A percentile compares a stretch with the other conserved stretches of the same genome.
phyloP scores from a whole-genome alignment of 2,113 vertebrate species.

The Saimiri boliviensis region DNA sequence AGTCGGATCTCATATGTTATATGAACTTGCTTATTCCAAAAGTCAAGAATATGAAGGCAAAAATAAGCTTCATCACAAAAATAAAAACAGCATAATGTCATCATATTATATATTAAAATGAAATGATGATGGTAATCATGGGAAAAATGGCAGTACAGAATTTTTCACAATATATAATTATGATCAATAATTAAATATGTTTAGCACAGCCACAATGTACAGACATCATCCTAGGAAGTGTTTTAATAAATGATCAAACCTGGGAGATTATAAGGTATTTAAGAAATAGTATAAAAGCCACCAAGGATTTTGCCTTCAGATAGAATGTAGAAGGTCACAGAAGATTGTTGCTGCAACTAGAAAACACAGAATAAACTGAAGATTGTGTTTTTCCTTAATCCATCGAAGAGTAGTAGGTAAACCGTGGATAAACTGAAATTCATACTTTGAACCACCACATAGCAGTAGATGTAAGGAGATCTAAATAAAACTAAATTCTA shows the following conservation, averaged over 20 bases:
- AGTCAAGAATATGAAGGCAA: neutral
- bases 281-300: neutral
- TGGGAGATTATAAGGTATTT: neutral
- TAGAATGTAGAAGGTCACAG: neutral
- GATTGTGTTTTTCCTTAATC: neutral
- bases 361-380: neutral
- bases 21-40: neutral
- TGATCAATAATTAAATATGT: neutral
- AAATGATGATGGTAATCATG: neutral
- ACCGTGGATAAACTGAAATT: neutral
- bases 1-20: neutral
- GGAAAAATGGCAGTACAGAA: neutral
- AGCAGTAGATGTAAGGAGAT: neutral
- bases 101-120: neutral
- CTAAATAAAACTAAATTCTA: neutral
- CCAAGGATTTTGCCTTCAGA: neutral
- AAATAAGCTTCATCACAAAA: neutral
- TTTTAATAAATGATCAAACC: conserved; percentile 22
- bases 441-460: neutral
- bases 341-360: neutral
- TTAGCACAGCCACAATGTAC: neutral
- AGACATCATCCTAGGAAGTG: neutral
- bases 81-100: neutral
- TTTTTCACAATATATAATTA: neutral
- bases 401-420: neutral